A percentile compares a stretch with the other conserved stretches of the same genome.
phyloP scores from a whole-genome alignment of 2,113 vertebrate genomes.

The Rhagologus leucostigma region DNA sequence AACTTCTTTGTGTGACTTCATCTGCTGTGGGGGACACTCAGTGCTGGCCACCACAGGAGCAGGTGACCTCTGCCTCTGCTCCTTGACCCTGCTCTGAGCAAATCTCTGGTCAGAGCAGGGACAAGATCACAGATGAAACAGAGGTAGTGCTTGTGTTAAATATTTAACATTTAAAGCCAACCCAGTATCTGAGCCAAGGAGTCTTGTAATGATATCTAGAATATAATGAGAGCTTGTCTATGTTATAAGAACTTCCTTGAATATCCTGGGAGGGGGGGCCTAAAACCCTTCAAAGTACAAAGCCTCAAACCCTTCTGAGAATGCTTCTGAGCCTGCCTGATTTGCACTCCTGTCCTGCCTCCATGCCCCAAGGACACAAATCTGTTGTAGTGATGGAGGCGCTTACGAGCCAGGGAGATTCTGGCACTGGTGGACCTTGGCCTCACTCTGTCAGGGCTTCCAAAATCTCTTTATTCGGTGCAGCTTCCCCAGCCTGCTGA shows the following conservation, averaged over 20 bases:
- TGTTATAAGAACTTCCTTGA: too few relatives aligned
- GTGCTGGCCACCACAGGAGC: neutral
- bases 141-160: neutral
- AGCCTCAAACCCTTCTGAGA: neutral
- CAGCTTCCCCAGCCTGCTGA: neutral
- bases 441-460: neutral
- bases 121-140: neutral
- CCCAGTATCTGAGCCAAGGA: neutral
- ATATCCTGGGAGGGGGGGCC: neutral
- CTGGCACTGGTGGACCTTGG: neutral
- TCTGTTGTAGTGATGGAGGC: neutral
- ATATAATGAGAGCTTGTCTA: neutral
- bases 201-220: neutral
- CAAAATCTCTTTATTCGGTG: neutral
- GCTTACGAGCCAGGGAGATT: neutral
- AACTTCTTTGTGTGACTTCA: neutral
- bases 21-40: neutral
- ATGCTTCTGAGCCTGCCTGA: neutral
- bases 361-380: neutral
- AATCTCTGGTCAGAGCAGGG: neutral
- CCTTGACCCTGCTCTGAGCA: neutral
- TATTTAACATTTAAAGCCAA: neutral
- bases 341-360: neutral
- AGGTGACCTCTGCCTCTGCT: neutral
- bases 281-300: neutral